These are phyloP conservation scores for Gorsachius goisagi DNA, from an alignment of 2,113 vertebrate genomes.

Conservation along the genomic window DNA sequence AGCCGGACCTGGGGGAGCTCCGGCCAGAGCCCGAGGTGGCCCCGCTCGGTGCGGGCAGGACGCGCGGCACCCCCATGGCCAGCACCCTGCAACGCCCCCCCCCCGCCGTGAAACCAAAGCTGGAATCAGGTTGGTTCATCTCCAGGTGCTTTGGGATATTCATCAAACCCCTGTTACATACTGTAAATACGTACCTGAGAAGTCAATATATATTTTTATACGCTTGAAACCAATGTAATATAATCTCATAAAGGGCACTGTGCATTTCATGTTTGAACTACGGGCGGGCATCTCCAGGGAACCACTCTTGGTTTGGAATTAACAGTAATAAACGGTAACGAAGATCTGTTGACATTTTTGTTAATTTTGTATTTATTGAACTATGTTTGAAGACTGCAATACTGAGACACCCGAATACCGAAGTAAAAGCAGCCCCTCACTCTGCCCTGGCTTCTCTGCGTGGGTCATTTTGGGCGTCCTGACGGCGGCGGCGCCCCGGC, in stretches of 20 bases:
- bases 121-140: conserved; percentile 23
- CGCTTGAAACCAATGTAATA: conserved; percentile 79
- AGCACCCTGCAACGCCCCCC: neutral
- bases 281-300: conserved; percentile 55
- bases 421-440: neutral
- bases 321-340: neutral
- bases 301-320: conserved; percentile 8
- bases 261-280: conserved; percentile 74
- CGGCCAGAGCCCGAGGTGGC: fast-evolving
- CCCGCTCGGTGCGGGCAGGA: neutral
- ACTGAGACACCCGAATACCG: neutral
- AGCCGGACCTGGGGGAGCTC: neutral
- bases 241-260: conserved; percentile 75
- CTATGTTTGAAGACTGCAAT: conserved; percentile 20
- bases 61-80: fast-evolving
- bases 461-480: neutral
- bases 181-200: conserved; percentile 89
- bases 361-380: conserved; percentile 55
- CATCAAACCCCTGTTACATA: conserved; percentile 79
- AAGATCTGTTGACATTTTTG: conserved; percentile 37
- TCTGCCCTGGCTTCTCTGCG: neutral
- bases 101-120: fast-evolving
- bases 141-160: conserved; percentile 37
- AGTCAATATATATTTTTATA: conserved; percentile 92
- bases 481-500: neutral